Conservation (phyloP, 2,888 invertebrate species). For the Brachyptera putata region DNA sequence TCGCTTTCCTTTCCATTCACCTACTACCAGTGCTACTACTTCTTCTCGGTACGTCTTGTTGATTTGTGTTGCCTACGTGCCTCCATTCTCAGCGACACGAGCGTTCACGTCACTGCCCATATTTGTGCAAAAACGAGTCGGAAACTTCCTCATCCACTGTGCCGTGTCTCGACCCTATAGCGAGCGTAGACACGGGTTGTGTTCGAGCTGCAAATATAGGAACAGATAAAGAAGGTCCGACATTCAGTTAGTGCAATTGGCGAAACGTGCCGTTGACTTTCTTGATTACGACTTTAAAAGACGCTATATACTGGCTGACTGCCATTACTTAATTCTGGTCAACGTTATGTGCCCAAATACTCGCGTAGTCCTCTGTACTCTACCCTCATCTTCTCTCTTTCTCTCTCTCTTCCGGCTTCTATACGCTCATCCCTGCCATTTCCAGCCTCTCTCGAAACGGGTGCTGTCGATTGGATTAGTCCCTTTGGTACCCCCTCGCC, state of each 20-base stretch:
- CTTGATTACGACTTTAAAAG: neutral
- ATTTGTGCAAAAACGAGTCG: neutral
- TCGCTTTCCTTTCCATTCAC: conserved; percentile 3
- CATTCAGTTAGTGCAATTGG: conserved; percentile 2
- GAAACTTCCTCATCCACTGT: too few species aligned
- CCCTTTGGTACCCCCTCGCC: neutral
- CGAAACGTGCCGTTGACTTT: conserved; percentile 1
- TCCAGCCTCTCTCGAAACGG: neutral
- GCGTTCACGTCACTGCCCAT: too few species aligned
- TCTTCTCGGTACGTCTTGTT: conserved; percentile 4
- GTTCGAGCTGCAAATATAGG: too few species aligned
- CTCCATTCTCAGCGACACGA: neutral
- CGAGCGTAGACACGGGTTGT: too few species aligned
- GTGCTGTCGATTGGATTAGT: conserved; percentile 2
- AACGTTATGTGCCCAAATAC: too few species aligned
- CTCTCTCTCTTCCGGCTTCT: too few species aligned
- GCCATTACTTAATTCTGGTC: neutral
- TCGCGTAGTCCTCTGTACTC: too few species aligned
- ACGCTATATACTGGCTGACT: neutral
- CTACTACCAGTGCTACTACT: too few species aligned
- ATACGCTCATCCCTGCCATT: neutral
- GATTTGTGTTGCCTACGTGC: conserved; percentile 15
- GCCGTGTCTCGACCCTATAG: neutral
- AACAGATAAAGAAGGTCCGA: too few species aligned
- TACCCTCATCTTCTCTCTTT: too few species aligned